A percentile compares a stretch with the other conserved stretches of the same genome.
These are phyloP conservation scores for Herpetotheres cachinnans DNA, from an alignment of 2,113 vertebrate species.

Conservation along the genomic window DNA sequence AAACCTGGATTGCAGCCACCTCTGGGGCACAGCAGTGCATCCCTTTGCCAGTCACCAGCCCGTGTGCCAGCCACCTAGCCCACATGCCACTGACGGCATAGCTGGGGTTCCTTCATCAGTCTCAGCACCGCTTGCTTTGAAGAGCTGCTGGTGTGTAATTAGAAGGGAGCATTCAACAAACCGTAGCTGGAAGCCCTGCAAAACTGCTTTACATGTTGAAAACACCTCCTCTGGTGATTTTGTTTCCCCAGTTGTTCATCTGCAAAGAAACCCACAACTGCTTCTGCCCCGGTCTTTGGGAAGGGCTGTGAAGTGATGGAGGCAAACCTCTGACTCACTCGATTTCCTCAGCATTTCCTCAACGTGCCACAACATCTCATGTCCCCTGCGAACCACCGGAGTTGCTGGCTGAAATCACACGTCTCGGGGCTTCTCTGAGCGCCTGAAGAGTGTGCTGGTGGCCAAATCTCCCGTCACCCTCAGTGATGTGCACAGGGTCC, in stretches of 20 bases:
- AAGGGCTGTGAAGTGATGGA: neutral
- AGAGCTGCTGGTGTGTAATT: neutral
- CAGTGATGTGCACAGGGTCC: neutral
- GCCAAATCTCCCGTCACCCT: neutral
- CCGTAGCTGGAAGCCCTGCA: neutral
- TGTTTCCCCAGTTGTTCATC: neutral
- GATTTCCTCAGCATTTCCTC: neutral
- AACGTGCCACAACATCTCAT: rapidly evolving
- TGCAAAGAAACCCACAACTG: neutral
- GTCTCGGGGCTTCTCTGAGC: neutral
- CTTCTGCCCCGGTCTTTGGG: neutral
- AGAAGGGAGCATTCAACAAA: neutral
- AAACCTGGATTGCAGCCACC: neutral
- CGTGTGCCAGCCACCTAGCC: rapidly evolving
- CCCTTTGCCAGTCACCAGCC: neutral
- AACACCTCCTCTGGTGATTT: neutral
- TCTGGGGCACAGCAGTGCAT: neutral
- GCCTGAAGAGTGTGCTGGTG: neutral
- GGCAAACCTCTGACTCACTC: neutral
- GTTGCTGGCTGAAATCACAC: neutral
- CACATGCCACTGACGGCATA: neutral
- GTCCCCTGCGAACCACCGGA: neutral
- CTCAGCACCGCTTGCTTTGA: neutral
- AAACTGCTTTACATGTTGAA: neutral
- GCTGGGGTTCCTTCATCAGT: neutral